A percentile compares a stretch with the other conserved stretches of the same genome.
These are phyloP conservation scores for Sycophila sp. DNA, from an alignment of 1,140 invertebrate species.

Conservation along the genomic window DNA sequence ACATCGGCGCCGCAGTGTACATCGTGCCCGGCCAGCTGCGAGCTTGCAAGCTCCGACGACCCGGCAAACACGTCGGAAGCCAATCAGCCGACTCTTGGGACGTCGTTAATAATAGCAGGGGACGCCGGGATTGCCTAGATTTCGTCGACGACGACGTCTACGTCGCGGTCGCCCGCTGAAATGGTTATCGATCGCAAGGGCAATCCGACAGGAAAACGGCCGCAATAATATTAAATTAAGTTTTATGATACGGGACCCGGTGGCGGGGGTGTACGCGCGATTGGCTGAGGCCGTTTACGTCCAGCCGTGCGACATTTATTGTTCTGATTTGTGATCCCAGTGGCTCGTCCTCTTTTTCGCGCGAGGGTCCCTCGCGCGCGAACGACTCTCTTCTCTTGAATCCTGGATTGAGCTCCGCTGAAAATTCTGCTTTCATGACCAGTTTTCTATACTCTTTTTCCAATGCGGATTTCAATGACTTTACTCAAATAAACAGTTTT, in stretches of 20 bases:
- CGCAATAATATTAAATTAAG: slow-evolving; percentile 51
- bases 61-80: slow-evolving; percentile 42
- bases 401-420: too few relatives aligned
- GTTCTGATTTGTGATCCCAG: slow-evolving; percentile 22
- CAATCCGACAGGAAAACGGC: slow-evolving; percentile 26
- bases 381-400: not conserved
- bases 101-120: slow-evolving; percentile 51
- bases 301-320: slow-evolving; percentile 11
- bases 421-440: too few relatives aligned
- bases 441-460: too few relatives aligned
- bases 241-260: slow-evolving; percentile 44
- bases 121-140: slow-evolving; percentile 26
- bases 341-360: not conserved
- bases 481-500: too few relatives aligned
- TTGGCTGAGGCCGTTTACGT: not conserved
- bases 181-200: slow-evolving; percentile 6
- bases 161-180: not conserved
- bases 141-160: too few relatives aligned
- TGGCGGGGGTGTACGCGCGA: not conserved
- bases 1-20: too few relatives aligned
- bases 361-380: not conserved
- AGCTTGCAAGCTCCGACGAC: too few relatives aligned
- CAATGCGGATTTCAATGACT: too few relatives aligned
- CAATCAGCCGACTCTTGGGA: slow-evolving; percentile 44
- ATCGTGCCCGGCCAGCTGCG: not conserved